Evolutionary conservation across 2,113 vertebrate species (phyloP), one percentile per base, ranked within the genome.

Genomic region (Bungarus multicinctus): DNA sequence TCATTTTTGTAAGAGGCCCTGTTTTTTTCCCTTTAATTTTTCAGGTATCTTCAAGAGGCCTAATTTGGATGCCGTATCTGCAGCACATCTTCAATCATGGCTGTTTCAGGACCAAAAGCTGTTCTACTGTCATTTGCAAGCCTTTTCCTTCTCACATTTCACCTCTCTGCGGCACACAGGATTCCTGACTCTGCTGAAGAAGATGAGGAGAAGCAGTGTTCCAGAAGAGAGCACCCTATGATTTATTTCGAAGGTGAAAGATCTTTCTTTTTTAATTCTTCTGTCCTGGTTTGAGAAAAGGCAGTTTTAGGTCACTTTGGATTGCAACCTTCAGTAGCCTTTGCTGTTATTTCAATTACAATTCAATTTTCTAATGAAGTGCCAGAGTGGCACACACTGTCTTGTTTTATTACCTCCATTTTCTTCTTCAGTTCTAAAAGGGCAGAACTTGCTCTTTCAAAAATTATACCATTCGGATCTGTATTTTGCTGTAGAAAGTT

Each of bases 221-320:
- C 96, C 90, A 98, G 97, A 96, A 98, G 98, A 95, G 98, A 99
- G 87, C 99, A 99, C 94, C 99, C 99, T 90, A 97, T 98, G 85
- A 98, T 99, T 96, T 97, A 98, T 96, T 98, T 99, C 94, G 98
- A 98, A 98, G 99, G 99, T 99, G 97, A 98, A 98, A 95, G n/a
- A 57, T 1, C 69, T 47, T 58, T 92, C 18, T 92, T 89, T 89
- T 89, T 89, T 30, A 50, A 23, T 86, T 55, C 23, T 47, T 43
- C 34, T 69, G n/a, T 45, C 52, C 88, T 64, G 4, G 94, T 95
- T 95, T 90, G 91, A 89, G 60, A 92, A 94, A 89, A 54, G 93
- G 45, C 27, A 91, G 93, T 47, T 43, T 93, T 55, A 89, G 94
- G 91, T 93, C 50, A 91, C 93, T 95, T 94, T 92, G 64, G 93